These are phyloP conservation scores for Imbricaverruca yamaguchii DNA, from an alignment of 2,888 invertebrate species.

Conservation along the genomic window DNA sequence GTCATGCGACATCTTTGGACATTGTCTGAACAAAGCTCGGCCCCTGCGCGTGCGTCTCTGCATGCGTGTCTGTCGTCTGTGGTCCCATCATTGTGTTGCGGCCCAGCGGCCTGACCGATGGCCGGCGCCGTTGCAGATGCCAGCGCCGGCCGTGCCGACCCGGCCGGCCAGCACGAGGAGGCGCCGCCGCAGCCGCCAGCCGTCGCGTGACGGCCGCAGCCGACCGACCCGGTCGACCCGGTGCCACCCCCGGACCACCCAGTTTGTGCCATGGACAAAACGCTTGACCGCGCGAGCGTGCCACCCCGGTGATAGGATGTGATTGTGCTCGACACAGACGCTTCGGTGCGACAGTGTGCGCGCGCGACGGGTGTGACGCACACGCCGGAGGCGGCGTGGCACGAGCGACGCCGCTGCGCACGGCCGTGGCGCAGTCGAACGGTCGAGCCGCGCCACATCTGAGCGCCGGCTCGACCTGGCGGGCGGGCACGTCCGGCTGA, in stretches of 20 bases:
- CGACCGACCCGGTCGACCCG: neutral
- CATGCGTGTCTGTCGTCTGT: too few species aligned
- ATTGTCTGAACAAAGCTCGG: too few species aligned
- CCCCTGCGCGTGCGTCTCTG: too few species aligned
- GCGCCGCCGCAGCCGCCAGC: neutral
- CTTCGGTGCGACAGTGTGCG: neutral
- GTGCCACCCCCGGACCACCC: neutral
- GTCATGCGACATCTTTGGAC: too few species aligned
- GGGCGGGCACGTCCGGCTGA: neutral
- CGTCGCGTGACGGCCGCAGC: neutral
- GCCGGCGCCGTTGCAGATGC: too few species aligned
- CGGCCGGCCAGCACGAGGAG: too few species aligned
- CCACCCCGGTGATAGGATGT: neutral
- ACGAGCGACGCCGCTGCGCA: neutral
- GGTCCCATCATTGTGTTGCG: too few species aligned
- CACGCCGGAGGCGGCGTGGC: too few species aligned
- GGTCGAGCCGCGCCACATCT: neutral
- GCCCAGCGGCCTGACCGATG: too few species aligned
- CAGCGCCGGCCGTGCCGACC: too few species aligned
- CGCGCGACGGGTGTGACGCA: neutral
- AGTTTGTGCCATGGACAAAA: constrained; percentile 18
- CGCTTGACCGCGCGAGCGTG: neutral
- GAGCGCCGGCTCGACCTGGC: neutral
- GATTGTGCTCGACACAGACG: neutral
- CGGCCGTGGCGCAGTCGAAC: neutral